Conservation (phyloP, 2,113 vertebrate species). For the Ceyx margarethae region DNA sequence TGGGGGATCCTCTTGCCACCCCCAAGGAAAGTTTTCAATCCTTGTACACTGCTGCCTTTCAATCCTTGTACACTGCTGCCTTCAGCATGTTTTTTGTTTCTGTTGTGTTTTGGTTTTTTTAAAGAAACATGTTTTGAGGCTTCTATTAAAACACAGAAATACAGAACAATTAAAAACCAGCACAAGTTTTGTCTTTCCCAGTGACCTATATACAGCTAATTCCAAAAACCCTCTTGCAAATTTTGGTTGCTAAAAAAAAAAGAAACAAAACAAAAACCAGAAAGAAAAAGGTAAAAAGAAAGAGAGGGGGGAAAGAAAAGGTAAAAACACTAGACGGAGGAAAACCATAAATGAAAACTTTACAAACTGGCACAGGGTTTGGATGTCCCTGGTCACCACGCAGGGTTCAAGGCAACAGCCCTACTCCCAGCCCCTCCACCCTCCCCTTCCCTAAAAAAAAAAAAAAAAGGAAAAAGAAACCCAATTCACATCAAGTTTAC, state of each 20-base stretch:
- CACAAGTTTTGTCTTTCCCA: slow-evolving; percentile 81
- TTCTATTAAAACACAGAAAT: slow-evolving; percentile 96
- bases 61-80: neutral
- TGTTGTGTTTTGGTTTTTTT: neutral
- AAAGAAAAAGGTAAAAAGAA: too few relatives aligned
- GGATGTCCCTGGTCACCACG: slow-evolving; percentile 64
- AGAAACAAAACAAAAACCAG: too few relatives aligned
- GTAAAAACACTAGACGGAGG: slow-evolving; percentile 9
- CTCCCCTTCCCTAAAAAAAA: neutral
- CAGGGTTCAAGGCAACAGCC: slow-evolving; percentile 76
- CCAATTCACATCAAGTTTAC: slow-evolving; percentile 63
- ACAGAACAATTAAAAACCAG: slow-evolving; percentile 92
- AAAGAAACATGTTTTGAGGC: slow-evolving; percentile 74
- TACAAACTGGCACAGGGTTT: slow-evolving; percentile 66
- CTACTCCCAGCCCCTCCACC: slow-evolving; percentile 2
- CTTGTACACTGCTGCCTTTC: slow-evolving; percentile 18
- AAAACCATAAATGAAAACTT: slow-evolving; percentile 74
- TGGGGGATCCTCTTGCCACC: neutral
- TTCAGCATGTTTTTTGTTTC: neutral
- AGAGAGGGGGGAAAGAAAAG: neutral
- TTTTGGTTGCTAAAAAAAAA: slow-evolving; percentile 41
- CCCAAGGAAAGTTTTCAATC: neutral
- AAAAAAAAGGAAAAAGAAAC: slow-evolving; percentile 37
- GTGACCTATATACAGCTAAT: slow-evolving; percentile 89
- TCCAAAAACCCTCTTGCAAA: slow-evolving; percentile 55